Percentiles rank a stretch among this genome's conserved stretches.
Evolutionary conservation across 2,113 vertebrate genomes (phyloP).

Genomic region (Todiramphus chloris): DNA sequence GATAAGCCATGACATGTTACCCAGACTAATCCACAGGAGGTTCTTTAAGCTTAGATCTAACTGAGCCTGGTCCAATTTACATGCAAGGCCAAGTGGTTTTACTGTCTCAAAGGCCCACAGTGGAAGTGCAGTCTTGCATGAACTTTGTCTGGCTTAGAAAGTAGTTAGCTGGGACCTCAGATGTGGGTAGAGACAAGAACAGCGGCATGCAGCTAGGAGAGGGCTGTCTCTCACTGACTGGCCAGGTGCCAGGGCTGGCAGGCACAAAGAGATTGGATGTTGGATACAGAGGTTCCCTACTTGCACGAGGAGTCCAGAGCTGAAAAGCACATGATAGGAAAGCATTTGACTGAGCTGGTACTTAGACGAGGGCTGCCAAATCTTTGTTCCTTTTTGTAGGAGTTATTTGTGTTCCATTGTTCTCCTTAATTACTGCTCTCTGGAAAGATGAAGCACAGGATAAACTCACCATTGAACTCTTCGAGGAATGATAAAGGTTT

Average conservation of each 20-base stretch:
- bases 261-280: background rate
- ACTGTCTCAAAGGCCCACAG: background rate
- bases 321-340: slow-evolving; percentile 12
- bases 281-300: background rate
- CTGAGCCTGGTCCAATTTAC: background rate
- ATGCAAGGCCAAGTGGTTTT: background rate
- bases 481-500: background rate
- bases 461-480: background rate
- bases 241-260: background rate
- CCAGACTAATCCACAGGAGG: background rate
- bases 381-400: background rate
- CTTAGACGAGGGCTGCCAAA: background rate
- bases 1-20: background rate
- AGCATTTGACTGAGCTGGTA: background rate
- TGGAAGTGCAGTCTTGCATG: background rate
- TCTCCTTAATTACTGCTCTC: slow-evolving; percentile 29
- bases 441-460: background rate
- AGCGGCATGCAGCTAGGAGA: background rate
- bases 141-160: background rate
- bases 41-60: background rate
- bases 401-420: slow-evolving; percentile 17
- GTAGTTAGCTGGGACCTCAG: background rate
- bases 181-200: background rate
- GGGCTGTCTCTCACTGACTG: background rate
- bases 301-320: background rate